A percentile compares a stretch with the other conserved stretches of the same genome.
Conservation (phyloP, 2,113 vertebrate species). For the Myrmecophaga tridactyla region DNA sequence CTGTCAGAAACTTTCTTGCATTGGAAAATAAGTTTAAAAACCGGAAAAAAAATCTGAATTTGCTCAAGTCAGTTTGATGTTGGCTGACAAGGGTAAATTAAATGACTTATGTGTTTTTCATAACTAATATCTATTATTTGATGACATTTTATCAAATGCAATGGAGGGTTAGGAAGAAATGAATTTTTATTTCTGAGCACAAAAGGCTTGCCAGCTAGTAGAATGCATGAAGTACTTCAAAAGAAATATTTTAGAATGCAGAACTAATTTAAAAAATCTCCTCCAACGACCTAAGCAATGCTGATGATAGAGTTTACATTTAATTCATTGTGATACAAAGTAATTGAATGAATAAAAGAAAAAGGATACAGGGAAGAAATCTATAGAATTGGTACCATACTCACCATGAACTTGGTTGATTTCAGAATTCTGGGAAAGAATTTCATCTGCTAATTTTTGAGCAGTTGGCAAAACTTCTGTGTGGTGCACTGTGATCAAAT, state of each 20-base stretch:
- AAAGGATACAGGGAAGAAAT: slow-evolving; percentile 43
- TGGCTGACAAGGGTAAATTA: not conserved
- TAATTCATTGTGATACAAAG: not conserved
- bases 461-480: slow-evolving; percentile 99
- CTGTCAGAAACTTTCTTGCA: not conserved
- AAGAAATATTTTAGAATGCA: slow-evolving; percentile 4
- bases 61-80: not conserved
- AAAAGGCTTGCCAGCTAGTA: not conserved
- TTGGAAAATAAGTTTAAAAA: slow-evolving; percentile 44
- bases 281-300: not conserved
- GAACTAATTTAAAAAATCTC: slow-evolving; percentile 33
- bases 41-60: slow-evolving; percentile 10
- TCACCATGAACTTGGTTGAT: slow-evolving; percentile 99
- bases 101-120: not conserved
- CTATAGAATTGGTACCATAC: slow-evolving; percentile 70
- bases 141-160: slow-evolving; percentile 5
- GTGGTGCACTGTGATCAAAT: slow-evolving; percentile 99
- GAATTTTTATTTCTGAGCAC: not conserved
- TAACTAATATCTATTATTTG: not conserved
- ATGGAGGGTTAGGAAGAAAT: not conserved
- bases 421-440: slow-evolving; percentile 98
- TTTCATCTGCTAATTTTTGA: slow-evolving; percentile 98
- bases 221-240: not conserved
- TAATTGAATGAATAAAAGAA: slow-evolving; percentile 27
- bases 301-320: not conserved